Evolutionary conservation across 2,113 vertebrate species (phyloP).

Genomic region (Paradoxurus hermaphroditus): DNA sequence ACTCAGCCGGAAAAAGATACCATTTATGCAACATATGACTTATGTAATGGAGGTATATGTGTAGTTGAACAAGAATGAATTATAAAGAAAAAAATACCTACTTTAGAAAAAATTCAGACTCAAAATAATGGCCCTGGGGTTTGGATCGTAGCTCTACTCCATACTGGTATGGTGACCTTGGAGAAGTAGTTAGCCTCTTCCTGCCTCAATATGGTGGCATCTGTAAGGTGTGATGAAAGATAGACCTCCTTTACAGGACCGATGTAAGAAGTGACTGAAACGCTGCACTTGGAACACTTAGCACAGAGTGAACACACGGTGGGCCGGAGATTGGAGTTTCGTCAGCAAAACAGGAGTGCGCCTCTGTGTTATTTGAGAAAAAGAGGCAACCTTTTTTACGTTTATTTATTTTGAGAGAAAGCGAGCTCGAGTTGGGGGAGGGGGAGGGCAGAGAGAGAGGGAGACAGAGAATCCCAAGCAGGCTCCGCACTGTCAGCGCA

Average conservation of each 20-base stretch:
- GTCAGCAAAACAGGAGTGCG: not conserved
- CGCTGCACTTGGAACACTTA: not conserved
- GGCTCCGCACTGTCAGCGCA: no score
- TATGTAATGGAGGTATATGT: not conserved
- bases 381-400: not conserved
- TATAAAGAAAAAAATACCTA: not conserved
- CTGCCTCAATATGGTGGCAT: not conserved
- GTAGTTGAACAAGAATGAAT: not conserved
- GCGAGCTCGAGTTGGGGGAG: no score
- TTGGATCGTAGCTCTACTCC: not conserved
- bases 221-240: not conserved
- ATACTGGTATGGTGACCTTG: not conserved
- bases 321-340: not conserved
- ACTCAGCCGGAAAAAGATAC: not conserved
- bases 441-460: no score
- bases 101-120: not conserved
- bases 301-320: not conserved
- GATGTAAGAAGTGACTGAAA: not conserved
- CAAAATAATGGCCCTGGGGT: not conserved
- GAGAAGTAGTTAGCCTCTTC: not conserved
- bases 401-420: no score
- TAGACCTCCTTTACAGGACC: not conserved
- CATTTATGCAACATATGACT: not conserved
- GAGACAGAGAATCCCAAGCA: no score
- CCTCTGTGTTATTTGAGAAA: not conserved